phyloP scores from a whole-genome alignment of 2,113 vertebrate species.

The Lathamus discolor region DNA sequence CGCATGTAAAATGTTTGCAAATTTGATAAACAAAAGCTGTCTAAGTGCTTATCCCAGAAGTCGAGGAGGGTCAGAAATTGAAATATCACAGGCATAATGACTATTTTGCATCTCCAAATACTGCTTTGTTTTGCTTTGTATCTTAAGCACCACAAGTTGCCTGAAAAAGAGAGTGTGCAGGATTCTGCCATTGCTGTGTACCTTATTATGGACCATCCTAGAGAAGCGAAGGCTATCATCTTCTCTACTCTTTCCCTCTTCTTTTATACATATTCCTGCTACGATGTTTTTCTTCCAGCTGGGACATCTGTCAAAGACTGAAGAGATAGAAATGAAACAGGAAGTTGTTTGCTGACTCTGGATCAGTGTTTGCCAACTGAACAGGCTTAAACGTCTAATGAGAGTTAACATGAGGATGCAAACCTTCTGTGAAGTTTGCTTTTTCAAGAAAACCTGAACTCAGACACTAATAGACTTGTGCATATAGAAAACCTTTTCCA shows the following conservation, averaged over 20 bases:
- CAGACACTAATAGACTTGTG: background rate
- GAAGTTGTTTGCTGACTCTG: background rate
- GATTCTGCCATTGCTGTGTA: background rate
- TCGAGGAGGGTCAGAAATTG: background rate
- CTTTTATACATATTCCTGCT: background rate
- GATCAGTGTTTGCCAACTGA: background rate
- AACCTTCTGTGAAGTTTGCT: background rate
- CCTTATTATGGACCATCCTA: background rate
- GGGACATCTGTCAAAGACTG: background rate
- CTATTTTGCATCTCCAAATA: background rate
- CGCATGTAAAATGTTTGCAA: background rate
- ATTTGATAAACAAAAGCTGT: background rate
- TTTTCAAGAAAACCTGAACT: background rate
- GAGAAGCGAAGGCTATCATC: rapidly evolving
- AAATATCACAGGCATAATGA: background rate
- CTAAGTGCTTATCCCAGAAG: background rate
- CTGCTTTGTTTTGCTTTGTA: background rate
- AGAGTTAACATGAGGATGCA: background rate
- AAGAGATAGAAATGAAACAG: background rate
- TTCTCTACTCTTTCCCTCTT: background rate
- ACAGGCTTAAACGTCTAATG: background rate
- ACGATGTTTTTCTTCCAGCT: background rate
- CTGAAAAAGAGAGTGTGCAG: background rate
- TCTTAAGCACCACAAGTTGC: background rate
- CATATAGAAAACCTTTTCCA: background rate